Percentiles rank a stretch among this genome's conserved stretches.
These are phyloP conservation scores for Podilymbus podiceps DNA, from an alignment of 2,113 vertebrate species.

Conservation along the genomic window DNA sequence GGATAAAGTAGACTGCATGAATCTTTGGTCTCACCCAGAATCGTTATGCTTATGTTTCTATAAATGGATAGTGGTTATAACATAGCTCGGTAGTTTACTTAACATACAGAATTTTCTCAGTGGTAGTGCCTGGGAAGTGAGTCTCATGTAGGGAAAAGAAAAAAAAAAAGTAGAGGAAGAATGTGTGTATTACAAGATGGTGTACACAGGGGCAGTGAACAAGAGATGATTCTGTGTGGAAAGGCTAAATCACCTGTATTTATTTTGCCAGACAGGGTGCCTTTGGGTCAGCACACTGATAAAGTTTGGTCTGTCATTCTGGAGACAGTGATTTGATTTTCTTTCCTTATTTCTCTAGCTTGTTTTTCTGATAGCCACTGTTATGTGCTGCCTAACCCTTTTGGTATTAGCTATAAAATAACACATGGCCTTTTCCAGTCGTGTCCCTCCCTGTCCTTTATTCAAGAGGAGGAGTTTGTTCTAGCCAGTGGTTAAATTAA, in stretches of 20 bases:
- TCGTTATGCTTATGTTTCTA: not conserved
- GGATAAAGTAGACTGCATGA: not conserved
- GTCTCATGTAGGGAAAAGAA: accelerated
- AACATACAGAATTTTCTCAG: not conserved
- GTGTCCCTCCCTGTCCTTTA: not conserved
- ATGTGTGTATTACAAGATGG: not conserved
- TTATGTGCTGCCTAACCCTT: not conserved
- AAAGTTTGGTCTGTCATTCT: not conserved
- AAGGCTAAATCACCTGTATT: not conserved
- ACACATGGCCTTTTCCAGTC: not conserved
- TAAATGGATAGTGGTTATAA: not conserved
- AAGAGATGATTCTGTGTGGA: not conserved
- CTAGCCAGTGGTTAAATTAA: not conserved
- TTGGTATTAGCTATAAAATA: not conserved
- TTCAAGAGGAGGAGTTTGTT: not conserved
- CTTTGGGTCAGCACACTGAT: not conserved
- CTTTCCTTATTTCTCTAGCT: not conserved
- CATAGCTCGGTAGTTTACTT: not conserved
- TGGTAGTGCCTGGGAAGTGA: not conserved
- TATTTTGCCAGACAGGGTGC: not conserved
- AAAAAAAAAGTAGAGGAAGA: not conserved
- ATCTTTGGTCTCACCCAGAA: not conserved
- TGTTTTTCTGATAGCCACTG: not conserved
- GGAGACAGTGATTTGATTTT: slow-evolving; percentile 39
- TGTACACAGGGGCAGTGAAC: not conserved